Percentiles rank a stretch among this genome's conserved stretches.
Conservation (phyloP, 2,113 vertebrate species). For the Cyanistes caeruleus region DNA sequence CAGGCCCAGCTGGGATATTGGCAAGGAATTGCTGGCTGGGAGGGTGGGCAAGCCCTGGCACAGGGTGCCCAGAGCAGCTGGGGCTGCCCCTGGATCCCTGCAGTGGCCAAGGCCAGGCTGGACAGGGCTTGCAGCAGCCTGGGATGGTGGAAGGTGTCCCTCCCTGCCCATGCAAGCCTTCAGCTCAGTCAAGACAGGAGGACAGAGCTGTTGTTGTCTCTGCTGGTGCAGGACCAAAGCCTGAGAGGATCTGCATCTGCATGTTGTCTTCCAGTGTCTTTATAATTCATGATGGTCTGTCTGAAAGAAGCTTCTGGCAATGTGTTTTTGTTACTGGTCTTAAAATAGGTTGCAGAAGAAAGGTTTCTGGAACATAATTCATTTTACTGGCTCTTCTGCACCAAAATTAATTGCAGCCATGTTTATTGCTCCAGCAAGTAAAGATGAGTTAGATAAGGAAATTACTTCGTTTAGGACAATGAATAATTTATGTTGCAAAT, state of each 20-base stretch:
- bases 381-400: conserved; percentile 44
- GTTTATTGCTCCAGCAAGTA: conserved; percentile 36
- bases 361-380: conserved; percentile 46
- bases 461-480: conserved; percentile 23
- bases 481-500: conserved; percentile 45
- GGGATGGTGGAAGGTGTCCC: fast-evolving
- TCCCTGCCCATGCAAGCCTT: neutral
- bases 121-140: fast-evolving
- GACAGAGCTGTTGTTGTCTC: neutral
- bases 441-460: conserved; percentile 46
- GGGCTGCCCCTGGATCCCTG: neutral
- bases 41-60: neutral
- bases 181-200: neutral
- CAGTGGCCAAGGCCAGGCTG: neutral
- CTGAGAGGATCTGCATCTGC: neutral
- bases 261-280: neutral
- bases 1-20: fast-evolving
- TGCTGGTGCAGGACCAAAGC: neutral
- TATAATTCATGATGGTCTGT: neutral
- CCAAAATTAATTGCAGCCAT: conserved; percentile 51
- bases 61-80: neutral
- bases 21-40: neutral
- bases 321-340: neutral
- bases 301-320: neutral
- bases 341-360: conserved; percentile 34